Evolutionary conservation across 35 echinoderm and acorn worm genomes (phyloP).

Genomic region (Strongylocentrotus purpuratus): DNA sequence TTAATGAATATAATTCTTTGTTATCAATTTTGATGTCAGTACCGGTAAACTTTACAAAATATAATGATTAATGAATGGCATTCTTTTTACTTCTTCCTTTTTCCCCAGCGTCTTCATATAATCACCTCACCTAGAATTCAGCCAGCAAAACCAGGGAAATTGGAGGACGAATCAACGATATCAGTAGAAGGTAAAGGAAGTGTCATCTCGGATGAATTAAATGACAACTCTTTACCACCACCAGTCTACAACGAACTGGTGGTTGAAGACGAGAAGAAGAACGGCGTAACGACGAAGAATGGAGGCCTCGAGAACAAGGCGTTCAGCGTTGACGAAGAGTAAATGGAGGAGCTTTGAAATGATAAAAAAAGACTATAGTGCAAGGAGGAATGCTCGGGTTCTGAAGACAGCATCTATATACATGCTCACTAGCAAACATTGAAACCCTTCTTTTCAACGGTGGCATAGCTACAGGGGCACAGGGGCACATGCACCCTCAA

Average conservation of each 20-base stretch:
- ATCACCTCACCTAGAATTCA: conserved; percentile 15
- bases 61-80: neutral
- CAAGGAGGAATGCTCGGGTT: neutral
- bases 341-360: neutral
- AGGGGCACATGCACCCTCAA: too few species aligned
- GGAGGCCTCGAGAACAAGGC: neutral
- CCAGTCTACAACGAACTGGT: conserved; percentile 18
- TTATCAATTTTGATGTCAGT: too few species aligned
- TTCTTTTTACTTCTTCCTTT: neutral
- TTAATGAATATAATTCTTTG: too few species aligned
- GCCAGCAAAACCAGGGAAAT: neutral
- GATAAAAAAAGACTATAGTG: neutral
- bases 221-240: conserved; percentile 12
- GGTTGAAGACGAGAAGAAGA: conserved; percentile 7
- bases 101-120: neutral
- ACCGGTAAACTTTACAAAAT: too few species aligned
- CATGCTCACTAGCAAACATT: neutral
- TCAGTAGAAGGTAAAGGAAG: neutral
- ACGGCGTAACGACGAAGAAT: neutral
- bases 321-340: neutral
- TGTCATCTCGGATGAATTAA: neutral
- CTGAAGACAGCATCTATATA: neutral
- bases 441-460: neutral
- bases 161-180: neutral
- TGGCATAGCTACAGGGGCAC: too few species aligned